Conservation (phyloP, 2,888 invertebrate genomes). For the Orthosia gracilis region DNA sequence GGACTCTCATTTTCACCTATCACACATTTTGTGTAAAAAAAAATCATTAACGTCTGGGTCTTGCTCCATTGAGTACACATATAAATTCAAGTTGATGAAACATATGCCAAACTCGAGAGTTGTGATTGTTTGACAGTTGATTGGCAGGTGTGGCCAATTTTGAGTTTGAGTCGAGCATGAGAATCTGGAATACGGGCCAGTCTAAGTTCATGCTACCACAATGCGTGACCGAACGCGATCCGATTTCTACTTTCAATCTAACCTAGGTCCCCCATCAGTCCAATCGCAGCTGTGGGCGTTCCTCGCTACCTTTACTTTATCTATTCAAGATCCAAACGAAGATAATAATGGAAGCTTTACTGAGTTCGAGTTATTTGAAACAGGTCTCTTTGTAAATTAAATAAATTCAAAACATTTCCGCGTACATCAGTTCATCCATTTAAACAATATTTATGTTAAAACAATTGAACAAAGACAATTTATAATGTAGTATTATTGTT, state of each 20-base stretch:
- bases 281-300: slow-evolving; percentile 16
- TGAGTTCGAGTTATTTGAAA: background rate
- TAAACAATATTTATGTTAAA: slow-evolving; percentile 39
- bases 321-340: slow-evolving; percentile 18
- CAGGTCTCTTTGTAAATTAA: slow-evolving; percentile 5
- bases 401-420: slow-evolving; percentile 17
- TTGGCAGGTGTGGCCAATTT: too few relatives aligned
- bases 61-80: too few relatives aligned
- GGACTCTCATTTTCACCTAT: too few relatives aligned
- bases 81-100: too few relatives aligned
- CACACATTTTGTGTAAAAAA: too few relatives aligned
- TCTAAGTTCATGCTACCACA: background rate
- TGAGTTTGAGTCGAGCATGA: too few relatives aligned
- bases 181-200: too few relatives aligned
- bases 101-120: too few relatives aligned
- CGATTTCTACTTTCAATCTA: slow-evolving; percentile 34
- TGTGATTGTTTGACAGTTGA: too few relatives aligned
- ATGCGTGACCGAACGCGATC: slow-evolving; percentile 35
- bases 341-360: slow-evolving; percentile 8
- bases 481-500: slow-evolving; percentile 33
- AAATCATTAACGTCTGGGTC: too few relatives aligned
- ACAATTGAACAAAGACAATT: slow-evolving; percentile 25
- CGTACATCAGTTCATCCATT: slow-evolving; percentile 9
- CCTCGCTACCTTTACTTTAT: background rate
- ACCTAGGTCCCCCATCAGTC: background rate